Evolutionary conservation across 2,797 vertebrate genomes (phyloP).

Genomic region (Rhinoraja longicauda): DNA sequence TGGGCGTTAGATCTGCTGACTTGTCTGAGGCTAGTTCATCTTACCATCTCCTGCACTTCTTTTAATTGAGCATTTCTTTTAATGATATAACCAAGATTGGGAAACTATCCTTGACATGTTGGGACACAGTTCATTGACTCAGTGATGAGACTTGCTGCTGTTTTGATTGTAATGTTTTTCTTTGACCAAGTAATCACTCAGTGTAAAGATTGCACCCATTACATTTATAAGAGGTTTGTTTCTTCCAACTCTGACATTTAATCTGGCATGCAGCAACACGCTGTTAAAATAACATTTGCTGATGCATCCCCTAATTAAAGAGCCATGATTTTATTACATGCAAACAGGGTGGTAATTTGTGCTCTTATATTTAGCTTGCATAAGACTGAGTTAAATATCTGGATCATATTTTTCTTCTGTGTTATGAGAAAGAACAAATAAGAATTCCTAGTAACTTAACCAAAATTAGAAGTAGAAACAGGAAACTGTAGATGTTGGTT

Average conservation of each 20-base stretch:
- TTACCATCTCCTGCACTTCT: no score
- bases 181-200: not conserved
- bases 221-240: not conserved
- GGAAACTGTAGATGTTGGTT: no score
- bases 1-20: not conserved
- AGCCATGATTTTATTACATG: not conserved
- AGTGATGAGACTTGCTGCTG: not conserved
- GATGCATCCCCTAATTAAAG: conserved; percentile 8
- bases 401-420: not conserved
- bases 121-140: not conserved
- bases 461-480: no score
- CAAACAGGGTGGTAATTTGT: not conserved
- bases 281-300: not conserved
- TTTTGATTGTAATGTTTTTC: not conserved
- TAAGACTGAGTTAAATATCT: not conserved
- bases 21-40: not conserved
- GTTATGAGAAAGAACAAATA: not conserved
- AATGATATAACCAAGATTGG: not conserved
- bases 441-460: not conserved
- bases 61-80: not conserved
- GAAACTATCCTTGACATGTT: not conserved
- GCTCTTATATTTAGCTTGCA: not conserved
- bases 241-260: not conserved
- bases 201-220: not conserved
- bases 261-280: not conserved